Percentiles rank a stretch among this genome's conserved stretches.
Evolutionary conservation across 1,140 invertebrate genomes (phyloP).

Genomic region (Rhizoglyphus robini): DNA sequence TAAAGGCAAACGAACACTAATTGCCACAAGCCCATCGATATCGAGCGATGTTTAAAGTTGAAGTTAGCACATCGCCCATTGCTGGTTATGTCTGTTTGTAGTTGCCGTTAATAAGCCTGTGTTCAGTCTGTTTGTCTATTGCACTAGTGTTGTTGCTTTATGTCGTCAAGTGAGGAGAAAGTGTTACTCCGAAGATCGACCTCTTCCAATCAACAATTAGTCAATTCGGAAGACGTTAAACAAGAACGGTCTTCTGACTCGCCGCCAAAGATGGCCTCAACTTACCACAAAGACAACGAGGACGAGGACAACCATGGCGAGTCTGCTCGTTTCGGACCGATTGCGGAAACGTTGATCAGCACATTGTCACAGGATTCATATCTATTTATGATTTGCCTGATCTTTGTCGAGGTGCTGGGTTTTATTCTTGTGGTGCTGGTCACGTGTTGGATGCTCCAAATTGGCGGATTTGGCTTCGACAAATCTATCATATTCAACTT

Average conservation of each 20-base stretch:
- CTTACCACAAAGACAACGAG: not conserved
- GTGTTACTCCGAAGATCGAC: not conserved
- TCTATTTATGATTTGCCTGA: conserved; percentile 23
- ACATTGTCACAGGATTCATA: conserved; percentile 19
- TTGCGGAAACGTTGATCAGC: not conserved
- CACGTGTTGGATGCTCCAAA: conserved; percentile 53
- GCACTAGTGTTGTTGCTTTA: not conserved
- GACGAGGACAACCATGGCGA: not conserved
- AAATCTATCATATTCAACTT: conserved; percentile 62
- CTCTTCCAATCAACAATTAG: not conserved
- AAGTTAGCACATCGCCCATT: no score
- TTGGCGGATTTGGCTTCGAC: conserved; percentile 37
- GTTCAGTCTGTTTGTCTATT: not conserved
- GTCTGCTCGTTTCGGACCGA: not conserved
- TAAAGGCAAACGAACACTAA: no score
- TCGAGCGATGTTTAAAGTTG: no score
- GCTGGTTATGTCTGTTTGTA: no score
- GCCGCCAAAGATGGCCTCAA: not conserved
- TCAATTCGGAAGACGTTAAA: not conserved
- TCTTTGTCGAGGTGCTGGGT: conserved; percentile 36
- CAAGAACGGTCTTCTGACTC: not conserved
- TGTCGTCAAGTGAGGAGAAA: not conserved
- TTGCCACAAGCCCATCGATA: no score
- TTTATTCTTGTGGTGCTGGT: conserved; percentile 49
- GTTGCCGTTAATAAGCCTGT: no score